Conservation (phyloP, 2,888 invertebrate species). For the Eupithecia inturbata region DNA sequence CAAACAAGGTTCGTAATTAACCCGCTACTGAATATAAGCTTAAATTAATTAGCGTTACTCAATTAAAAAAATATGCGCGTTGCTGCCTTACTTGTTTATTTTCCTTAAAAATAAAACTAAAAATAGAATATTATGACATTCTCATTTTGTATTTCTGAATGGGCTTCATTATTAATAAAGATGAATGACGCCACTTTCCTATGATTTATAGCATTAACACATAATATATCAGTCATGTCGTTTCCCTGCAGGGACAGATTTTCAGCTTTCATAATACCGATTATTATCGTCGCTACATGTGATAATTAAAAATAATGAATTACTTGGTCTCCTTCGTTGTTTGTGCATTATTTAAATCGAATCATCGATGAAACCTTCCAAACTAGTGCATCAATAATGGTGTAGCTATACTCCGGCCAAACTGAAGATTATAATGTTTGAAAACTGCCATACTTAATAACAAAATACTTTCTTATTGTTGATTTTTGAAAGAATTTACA, state of each 20-base stretch:
- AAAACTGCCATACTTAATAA: too few species aligned
- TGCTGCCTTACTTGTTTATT: not conserved
- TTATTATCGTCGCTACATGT: not conserved
- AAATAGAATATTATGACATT: not conserved
- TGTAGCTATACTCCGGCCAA: too few species aligned
- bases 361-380: too few species aligned
- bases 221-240: not conserved
- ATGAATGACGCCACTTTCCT: constrained; percentile 4
- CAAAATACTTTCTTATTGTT: too few species aligned
- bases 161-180: not conserved
- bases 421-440: too few species aligned
- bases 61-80: not conserved
- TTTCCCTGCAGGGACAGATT: not conserved
- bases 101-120: not conserved
- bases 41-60: not conserved
- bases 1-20: too few species aligned
- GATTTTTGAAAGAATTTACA: too few species aligned
- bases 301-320: not conserved
- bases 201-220: not conserved
- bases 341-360: too few species aligned
- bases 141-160: not conserved
- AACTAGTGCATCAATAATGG: too few species aligned
- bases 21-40: not conserved
- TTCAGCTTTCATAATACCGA: not conserved
- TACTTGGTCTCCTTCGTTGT: not conserved